Evolutionary conservation across 1,140 invertebrate species (phyloP).

Genomic region (Macrosteles quadrilineatus): DNA sequence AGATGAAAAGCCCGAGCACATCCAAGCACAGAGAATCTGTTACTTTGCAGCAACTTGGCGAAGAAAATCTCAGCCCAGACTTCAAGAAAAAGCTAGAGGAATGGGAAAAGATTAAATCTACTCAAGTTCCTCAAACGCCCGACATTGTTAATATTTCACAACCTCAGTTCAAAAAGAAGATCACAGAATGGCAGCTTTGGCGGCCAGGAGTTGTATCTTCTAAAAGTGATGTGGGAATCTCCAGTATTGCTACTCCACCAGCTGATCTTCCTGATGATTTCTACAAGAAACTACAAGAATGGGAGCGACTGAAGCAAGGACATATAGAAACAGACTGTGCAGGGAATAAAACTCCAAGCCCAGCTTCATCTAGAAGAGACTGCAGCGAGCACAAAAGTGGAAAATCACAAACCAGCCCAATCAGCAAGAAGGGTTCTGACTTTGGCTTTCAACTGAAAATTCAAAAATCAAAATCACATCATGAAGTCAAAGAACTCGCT

Average conservation of each 20-base stretch:
- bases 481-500: conserved; percentile 54
- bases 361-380: conserved; percentile 48
- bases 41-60: conserved; percentile 48
- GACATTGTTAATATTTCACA: conserved; percentile 39
- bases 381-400: conserved; percentile 42
- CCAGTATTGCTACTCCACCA: conserved; percentile 36
- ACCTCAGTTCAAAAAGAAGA: conserved; percentile 55
- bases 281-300: conserved; percentile 56
- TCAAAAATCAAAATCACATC: conserved; percentile 28
- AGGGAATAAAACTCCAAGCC: conserved; percentile 47
- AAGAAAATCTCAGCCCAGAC: conserved; percentile 70
- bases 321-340: background rate
- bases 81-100: conserved; percentile 82
- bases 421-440: conserved; percentile 26
- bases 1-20: conserved; percentile 43
- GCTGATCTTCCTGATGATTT: conserved; percentile 55
- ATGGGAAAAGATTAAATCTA: conserved; percentile 78
- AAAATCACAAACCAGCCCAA: conserved; percentile 43
- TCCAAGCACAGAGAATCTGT: conserved; percentile 25
- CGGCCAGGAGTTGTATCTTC: conserved; percentile 51
- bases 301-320: conserved; percentile 52
- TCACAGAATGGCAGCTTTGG: conserved; percentile 74
- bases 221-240: conserved; percentile 14
- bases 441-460: conserved; percentile 19
- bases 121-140: conserved; percentile 40